These are phyloP conservation scores for Dendrophyllia cribrosa DNA, from an alignment of 64 coral and sea anemone genomes.

Conservation along the genomic window DNA sequence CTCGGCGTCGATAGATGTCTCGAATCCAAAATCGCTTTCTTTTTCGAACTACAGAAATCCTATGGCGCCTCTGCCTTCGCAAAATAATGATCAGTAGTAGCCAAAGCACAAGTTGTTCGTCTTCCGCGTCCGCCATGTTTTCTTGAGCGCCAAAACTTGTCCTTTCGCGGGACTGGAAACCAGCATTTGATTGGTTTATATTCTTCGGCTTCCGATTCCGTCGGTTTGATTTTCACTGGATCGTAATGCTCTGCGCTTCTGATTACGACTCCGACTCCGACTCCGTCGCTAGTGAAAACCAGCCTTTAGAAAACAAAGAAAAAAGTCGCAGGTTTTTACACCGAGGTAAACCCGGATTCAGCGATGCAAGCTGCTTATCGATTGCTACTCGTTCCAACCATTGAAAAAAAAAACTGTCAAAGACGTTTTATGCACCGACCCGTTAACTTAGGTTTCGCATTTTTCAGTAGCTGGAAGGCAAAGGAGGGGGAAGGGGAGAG, in stretches of 20 bases:
- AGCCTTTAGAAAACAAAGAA: too few relatives aligned
- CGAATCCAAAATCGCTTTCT: slow-evolving; percentile 43
- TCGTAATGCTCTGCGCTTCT: background rate
- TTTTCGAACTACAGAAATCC: slow-evolving; percentile 23
- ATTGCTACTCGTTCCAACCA: too few relatives aligned
- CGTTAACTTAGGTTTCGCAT: too few relatives aligned
- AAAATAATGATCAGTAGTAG: slow-evolving; percentile 47
- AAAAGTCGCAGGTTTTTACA: too few relatives aligned
- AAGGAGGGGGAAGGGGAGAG: too few relatives aligned
- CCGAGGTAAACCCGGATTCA: too few relatives aligned
- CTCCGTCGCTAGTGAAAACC: too few relatives aligned
- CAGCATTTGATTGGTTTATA: slow-evolving; percentile 14
- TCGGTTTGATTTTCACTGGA: background rate
- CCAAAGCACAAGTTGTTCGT: slow-evolving; percentile 31
- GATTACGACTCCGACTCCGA: background rate
- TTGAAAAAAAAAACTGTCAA: too few relatives aligned
- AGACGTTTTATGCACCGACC: too few relatives aligned
- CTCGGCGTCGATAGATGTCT: slow-evolving; percentile 28
- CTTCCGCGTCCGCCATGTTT: slow-evolving; percentile 26
- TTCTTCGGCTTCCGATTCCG: background rate
- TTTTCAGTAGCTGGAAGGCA: too few relatives aligned
- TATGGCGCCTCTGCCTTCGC: slow-evolving; percentile 14
- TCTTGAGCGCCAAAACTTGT: slow-evolving; percentile 46
- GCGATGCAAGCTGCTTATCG: too few relatives aligned
- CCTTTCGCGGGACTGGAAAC: background rate